A percentile compares a stretch with the other conserved stretches of the same genome.
Evolutionary conservation across 2,113 vertebrate genomes (phyloP).

Genomic region (Pao palembangensis): DNA sequence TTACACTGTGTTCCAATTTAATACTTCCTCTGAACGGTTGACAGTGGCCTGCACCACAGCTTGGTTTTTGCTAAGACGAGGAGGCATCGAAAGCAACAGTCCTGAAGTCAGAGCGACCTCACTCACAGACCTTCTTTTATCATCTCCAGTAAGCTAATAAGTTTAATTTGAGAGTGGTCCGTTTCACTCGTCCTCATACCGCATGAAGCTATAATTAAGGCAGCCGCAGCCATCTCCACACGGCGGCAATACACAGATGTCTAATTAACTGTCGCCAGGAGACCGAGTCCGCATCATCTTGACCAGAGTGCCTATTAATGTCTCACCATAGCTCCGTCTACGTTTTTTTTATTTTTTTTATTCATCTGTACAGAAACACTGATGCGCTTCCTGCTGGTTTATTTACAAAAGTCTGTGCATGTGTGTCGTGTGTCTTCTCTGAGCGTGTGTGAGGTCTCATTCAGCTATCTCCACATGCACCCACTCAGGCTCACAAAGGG

Average conservation of each 20-base stretch:
- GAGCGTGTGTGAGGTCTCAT: slow-evolving; percentile 58
- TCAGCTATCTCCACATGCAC: slow-evolving; percentile 73
- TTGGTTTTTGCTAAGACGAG: slow-evolving; percentile 3
- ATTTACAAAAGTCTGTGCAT: slow-evolving; percentile 62
- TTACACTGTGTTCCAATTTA: slow-evolving; percentile 48
- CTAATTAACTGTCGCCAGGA: slow-evolving; percentile 55
- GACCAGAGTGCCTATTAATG: slow-evolving; percentile 58
- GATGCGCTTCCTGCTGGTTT: slow-evolving; percentile 69
- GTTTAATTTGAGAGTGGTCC: too few relatives aligned
- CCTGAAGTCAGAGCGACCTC: slow-evolving; percentile 1
- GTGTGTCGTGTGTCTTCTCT: slow-evolving; percentile 39
- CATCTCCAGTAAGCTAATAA: slow-evolving; percentile 51
- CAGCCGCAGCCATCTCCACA: slow-evolving; percentile 57
- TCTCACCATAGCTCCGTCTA: slow-evolving; percentile 35
- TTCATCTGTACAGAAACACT: slow-evolving; percentile 66
- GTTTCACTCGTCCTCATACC: slow-evolving; percentile 54
- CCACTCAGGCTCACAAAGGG: slow-evolving; percentile 70
- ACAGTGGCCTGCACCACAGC: slow-evolving; percentile 15
- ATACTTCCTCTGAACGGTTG: slow-evolving; percentile 58
- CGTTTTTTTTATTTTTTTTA: slow-evolving; percentile 28
- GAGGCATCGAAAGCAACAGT: slow-evolving; percentile 2
- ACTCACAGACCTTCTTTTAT: slow-evolving; percentile 30
- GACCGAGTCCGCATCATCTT: slow-evolving; percentile 57
- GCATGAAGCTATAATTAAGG: slow-evolving; percentile 63
- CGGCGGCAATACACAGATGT: slow-evolving; percentile 64